Base-by-base conservation (phyloP, 2,113 vertebrate species). In the Chrysemys picta region DNA sequence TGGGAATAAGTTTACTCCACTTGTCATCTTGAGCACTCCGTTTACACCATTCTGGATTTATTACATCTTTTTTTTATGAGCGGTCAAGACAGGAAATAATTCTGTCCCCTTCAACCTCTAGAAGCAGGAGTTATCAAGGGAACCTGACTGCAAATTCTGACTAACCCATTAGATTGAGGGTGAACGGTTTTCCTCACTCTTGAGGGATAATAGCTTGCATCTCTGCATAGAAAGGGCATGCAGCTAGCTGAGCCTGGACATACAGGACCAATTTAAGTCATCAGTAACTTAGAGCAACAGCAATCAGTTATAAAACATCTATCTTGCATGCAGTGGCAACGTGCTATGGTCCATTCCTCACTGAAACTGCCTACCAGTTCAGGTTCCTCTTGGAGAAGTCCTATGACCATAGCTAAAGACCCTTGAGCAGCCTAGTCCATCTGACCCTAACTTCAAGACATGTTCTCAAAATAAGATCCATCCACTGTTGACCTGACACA, bases 141-240 rank as follows among this genome's bases (percentile, higher is more conserved):
- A 95, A 89, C 19, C 1, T 0, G 3, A 4, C 84, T 88, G 69
- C 75, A 85, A 81, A 79, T 78, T 87, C 57, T 80, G 84, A 47
- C 47, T 65, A 52, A 82, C 91, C 62, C 53, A 52, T 95, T 80
- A n/a, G 35, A 50, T 1, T 0, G 54, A 25, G 84, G 78, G 72
- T 50, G 47, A 38, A n/a, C 38, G 1, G 3, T 56, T 10, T 0
- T 2, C 12, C 76, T 87, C 47, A 47, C 87, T 82, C 69, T 89
- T 0, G 13, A 25, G 42, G 24, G 81, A 59, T 93, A 84, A 84
- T 0, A 1, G 75, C 80, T 91, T 45, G 56, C 45, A 35, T 11
- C 35, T 69, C 62, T 69, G 16, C 62, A 69, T 8, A n/a, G 35
- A 11, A 13, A 0, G 0, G 0, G 13, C 35, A 38, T 29, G 10